Base-by-base conservation (phyloP, 1,140 invertebrate species). In the Oncopodura yosiiana region DNA sequence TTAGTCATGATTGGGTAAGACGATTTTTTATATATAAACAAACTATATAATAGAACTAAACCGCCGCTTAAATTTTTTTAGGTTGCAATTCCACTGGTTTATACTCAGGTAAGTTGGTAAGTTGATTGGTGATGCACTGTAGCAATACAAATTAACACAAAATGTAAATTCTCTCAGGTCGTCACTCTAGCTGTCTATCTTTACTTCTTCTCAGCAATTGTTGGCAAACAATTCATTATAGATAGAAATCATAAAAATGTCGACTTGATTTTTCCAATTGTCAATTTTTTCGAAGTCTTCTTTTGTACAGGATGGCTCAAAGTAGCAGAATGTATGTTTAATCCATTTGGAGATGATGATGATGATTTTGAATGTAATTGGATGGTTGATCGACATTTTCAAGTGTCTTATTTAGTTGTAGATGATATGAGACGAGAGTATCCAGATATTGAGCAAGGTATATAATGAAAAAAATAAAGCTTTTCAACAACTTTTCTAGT, bases 361-460 rank as follows among this genome's bases (percentile, higher is more conserved):
- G 75, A 77, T 53, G 74, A 77, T 62, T 76, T 71, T 68, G 75
- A 77, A 49, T 29, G 66, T 11, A 63, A 66, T 45, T 65, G 45
- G 30, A 30, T 67, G 11, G 49, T 68, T 2, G 66, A 68, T 46
- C 58, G 67, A 37, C 29, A 65, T 34, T 43, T 65, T 16, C 49
- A 65, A 38, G 58, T 64, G 3, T 84, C 84, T 5, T 92, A 89
- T 70, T 71, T 90, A 60, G 90, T 91, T 56, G 87, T 90, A 14
- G 87, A 90, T 69, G 87, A 90, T 72, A 90, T 90, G 85, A 86
- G 90, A 67, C 83, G 88, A 67, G 84, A 88, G 63, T 85, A 90
- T 49, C 74, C 87, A 87, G 0, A 83, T 89, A 68, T 69, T 90
- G 38, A 80, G 89, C 23, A 78, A 78, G 43, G 52, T n/a, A n/a